Percentiles rank a stretch among this genome's conserved stretches.
Conservation (phyloP, 2,888 invertebrate species). For the Melipona bicolor region DNA sequence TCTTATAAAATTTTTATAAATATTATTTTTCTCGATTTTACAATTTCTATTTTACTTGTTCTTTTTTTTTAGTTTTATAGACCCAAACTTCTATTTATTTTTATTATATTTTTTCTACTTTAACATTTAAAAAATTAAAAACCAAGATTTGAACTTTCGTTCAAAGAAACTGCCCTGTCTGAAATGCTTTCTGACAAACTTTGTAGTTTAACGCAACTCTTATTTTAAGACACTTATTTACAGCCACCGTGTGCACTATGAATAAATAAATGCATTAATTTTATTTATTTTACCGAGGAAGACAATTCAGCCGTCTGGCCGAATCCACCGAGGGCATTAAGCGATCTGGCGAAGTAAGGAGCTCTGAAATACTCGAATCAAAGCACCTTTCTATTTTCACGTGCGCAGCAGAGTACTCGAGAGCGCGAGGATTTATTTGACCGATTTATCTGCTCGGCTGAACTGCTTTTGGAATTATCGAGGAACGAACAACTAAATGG, state of each 20-base stretch:
- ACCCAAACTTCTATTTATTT: not conserved
- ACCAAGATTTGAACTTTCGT: too few relatives aligned
- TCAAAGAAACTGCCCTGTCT: too few relatives aligned
- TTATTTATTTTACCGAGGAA: not conserved
- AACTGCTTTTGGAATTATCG: constrained; percentile 46
- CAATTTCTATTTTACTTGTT: not conserved
- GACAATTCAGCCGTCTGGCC: not conserved
- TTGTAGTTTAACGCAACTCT: not conserved
- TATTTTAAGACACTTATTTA: not conserved
- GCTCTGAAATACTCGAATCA: constrained; percentile 7
- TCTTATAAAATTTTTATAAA: too few relatives aligned
- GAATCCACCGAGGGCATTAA: not conserved
- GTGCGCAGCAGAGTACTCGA: not conserved
- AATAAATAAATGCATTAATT: not conserved
- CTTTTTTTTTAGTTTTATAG: too few relatives aligned
- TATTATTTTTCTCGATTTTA: too few relatives aligned
- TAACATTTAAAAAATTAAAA: not conserved
- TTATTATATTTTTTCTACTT: not conserved
- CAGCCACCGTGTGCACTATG: too few relatives aligned
- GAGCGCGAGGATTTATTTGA: constrained; percentile 1
- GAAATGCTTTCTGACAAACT: too few relatives aligned
- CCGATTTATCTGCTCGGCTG: not conserved
- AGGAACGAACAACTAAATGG: constrained; percentile 60
- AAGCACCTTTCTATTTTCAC: constrained; percentile 17
- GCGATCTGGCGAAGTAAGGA: not conserved